Conservation (phyloP, 2,113 vertebrate species). For the Rhea pennata region DNA sequence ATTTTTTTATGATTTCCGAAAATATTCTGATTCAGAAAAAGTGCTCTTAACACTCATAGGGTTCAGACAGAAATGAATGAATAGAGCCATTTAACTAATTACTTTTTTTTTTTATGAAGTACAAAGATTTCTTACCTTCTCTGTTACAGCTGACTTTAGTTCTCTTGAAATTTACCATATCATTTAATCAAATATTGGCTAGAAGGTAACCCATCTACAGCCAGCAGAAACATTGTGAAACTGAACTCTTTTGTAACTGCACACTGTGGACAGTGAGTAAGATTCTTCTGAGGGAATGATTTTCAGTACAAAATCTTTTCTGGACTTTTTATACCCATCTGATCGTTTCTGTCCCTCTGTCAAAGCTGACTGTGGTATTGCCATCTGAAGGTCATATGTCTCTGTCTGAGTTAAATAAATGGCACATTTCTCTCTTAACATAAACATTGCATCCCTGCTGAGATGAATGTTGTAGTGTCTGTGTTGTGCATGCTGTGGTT, state of each 20-base stretch:
- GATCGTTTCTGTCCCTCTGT: not conserved
- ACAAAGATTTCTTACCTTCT: not conserved
- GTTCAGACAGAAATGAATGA: not conserved
- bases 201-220: not conserved
- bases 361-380: conserved; percentile 25
- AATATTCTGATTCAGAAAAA: not conserved
- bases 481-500: not conserved
- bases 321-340: not conserved
- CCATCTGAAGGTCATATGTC: conserved; percentile 47
- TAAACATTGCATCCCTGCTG: not conserved
- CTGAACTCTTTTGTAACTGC: not conserved
- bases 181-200: not conserved
- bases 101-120: not conserved
- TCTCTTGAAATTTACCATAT: not conserved
- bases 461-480: conserved; percentile 56
- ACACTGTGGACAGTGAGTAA: not conserved
- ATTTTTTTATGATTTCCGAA: conserved; percentile 29
- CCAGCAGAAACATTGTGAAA: not conserved
- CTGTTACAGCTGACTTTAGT: not conserved
- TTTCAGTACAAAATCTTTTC: not conserved
- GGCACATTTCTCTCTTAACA: not conserved
- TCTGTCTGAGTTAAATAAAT: conserved; percentile 48
- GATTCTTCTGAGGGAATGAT: not conserved
- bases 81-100: not conserved
- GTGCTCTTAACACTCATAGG: not conserved